Base-by-base conservation (phyloP, 2,888 invertebrate genomes). In the Drosophila mettleri region DNA sequence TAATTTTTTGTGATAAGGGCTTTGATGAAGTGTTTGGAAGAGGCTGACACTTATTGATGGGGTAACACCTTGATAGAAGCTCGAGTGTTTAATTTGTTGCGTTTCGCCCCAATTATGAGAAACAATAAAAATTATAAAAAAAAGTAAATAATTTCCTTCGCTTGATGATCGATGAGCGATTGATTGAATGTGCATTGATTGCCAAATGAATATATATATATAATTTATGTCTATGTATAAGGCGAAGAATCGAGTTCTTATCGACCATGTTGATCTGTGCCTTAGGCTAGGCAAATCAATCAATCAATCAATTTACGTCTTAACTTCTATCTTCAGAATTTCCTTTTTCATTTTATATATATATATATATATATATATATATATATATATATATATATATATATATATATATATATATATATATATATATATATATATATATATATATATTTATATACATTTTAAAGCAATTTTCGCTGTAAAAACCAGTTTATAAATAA, bases 1-100 rank as follows among this genome's bases (percentile, higher is more conserved):
- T 24, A 24, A n/a, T 52, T 22, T 29, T 31, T 34, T 34, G 24
- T 51, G 85, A 84, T 84, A 84, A 80, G 48, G 22, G 24, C 14
- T 24, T 49, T 78, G 81, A 84, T 86, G 62, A 74, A 80, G 84
- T 78, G 68, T 29, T 58, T 65, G 70, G 22, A 58, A 63, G 61
- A 38, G 27, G 16, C 48, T 69, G 84, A 68, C 80, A 83, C 78
- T 86, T 80, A 77, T 80, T 67, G 83, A 80, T 80, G 63, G 69
- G 53, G 59, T 63, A 69, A 43, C 67, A 51, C 48, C 39, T 58
- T 66, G 66, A 72, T 76, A 76, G 22, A 45, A 51, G 14, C 49
- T 49, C 62, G n/a, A 63, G 51, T 63, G 46, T 53, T 59, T 54
- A 54, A 54, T 49, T 64, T 67, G 36, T 20, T 68, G 39, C 20